Base-by-base conservation (phyloP, 2,888 invertebrate species). In the Drosophila anomalata region DNA sequence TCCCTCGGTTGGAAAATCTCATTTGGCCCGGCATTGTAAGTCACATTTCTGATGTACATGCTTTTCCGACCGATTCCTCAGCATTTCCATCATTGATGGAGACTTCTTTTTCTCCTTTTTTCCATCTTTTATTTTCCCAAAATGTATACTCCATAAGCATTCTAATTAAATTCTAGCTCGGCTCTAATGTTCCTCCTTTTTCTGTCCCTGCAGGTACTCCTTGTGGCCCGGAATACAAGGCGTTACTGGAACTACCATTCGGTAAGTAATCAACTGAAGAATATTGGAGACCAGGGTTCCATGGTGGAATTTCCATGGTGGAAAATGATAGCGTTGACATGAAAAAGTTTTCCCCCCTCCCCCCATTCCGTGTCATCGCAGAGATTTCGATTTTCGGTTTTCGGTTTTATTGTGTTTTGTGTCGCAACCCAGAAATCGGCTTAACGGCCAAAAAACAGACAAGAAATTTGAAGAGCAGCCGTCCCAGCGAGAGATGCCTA, bases 401-500 rank as follows among this genome's bases (percentile, higher is more conserved):
- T 77, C 65, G 73, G 66, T 80, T 70, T 81, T 84, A 81, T 80
- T 80, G 81, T 84, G 61, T 84, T 81, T 81, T 70, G 74, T 83
- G 78, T 76, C 78, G 78, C 79, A 63, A 77, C 66, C 61, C 54
- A 65, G 54, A 65, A 61, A 65, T 66, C 65, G 65, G 65, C 65
- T 65, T 65, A 65, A 44, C 47, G 56, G 36, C 17, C 14, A 14
- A 42, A 46, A 55, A 56, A 56, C 52, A 67, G 54, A 51, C 47
- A 68, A 41, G 36, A 51, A 67, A 58, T 57, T 26, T 26, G 68
- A 68, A 74, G 76, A 76, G 78, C 74, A 84, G 63, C 84, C 78
- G 81, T 79, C 77, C 77, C 47, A 76, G 52, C 81, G 82, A 81
- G 50, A 84, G 85, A 81, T 84, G 77, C 82, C 77, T 84, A 80